Conservation (phyloP, 2,888 invertebrate genomes). For the Ormyrus labotus region DNA sequence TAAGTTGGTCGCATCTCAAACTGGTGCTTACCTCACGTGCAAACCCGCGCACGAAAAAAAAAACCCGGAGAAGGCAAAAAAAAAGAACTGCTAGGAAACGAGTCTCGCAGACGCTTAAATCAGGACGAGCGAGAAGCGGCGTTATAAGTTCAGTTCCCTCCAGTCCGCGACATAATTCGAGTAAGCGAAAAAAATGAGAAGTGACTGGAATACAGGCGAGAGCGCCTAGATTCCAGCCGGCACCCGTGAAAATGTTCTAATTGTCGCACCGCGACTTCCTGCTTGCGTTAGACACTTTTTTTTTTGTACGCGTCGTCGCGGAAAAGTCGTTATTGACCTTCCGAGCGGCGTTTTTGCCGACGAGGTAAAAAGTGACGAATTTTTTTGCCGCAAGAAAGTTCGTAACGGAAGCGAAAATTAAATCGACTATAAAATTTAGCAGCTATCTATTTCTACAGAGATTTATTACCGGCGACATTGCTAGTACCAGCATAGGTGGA, state of each 20-base stretch:
- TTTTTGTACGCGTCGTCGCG: neutral
- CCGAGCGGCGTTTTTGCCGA: neutral
- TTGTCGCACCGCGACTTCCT: constrained; percentile 22
- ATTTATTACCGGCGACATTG: neutral
- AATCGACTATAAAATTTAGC: constrained; percentile 6
- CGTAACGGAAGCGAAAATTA: constrained; percentile 20
- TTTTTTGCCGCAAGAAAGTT: neutral
- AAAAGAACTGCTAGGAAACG: neutral
- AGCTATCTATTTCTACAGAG: neutral
- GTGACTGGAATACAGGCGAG: neutral
- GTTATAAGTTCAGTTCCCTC: neutral
- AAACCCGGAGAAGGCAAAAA: neutral
- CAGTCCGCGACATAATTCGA: constrained; percentile 23
- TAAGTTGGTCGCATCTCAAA: neutral
- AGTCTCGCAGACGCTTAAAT: constrained; percentile 17
- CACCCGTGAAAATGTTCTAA: constrained; percentile 19
- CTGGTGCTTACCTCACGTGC: neutral
- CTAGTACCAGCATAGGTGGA: too few species aligned
- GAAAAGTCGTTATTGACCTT: constrained; percentile 15
- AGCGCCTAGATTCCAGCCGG: neutral
- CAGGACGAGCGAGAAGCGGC: constrained; percentile 6
- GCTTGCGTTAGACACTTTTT: neutral
- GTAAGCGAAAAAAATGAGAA: neutral
- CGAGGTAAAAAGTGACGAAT: neutral
- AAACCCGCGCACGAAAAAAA: neutral